Base-by-base conservation (phyloP, 2,113 vertebrate species). In the Gallinago undulata region DNA sequence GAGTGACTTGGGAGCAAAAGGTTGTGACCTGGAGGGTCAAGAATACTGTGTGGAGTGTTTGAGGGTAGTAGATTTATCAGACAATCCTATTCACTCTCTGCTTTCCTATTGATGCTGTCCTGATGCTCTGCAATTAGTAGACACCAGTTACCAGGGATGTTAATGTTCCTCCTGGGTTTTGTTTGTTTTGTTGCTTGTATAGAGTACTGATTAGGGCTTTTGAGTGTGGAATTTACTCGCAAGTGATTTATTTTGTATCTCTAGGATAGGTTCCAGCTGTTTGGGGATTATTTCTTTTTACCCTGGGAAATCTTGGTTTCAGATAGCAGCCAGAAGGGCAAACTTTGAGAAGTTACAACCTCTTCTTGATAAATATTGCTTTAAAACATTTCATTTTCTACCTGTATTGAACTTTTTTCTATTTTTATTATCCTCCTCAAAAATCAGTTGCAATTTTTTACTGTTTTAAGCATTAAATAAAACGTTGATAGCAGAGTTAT, bases 181-280 rank as follows among this genome's bases (percentile, higher is more conserved):
- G 88, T 97, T 96, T 97, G 95, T 96, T 98, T 98, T 96, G 75
- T 92, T 97, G 87, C 89, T 96, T 93, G 53, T 97, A 47, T 75
- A 55, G 81, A 94, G 96, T 88, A 74, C 89, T 89, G 76, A 91
- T 95, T 84, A 93, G 64, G 60, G 68, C 84, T 97, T 97, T 93
- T 87, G 89, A 96, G 82, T 77, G 57, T 92, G 77, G 80, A 89
- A 96, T 98, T 96, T 84, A 57, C 77, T 96, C 6, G 30, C 57
- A 90, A 96, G 56, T 97, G 96, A 97, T 98, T 97, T 96, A 95
- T 98, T 97, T 96, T 97, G 56, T 97, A 68, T 97, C 81, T 96
- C 67, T 94, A 97, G 94, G 82, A 93, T 95, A 84, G 50, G 87
- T 93, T 97, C 96, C 90, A 96, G 92, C 95, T 97, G 95, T 93